Evolutionary conservation across 2,888 invertebrate genomes (phyloP).

Genomic region (Gryllus longicercus): DNA sequence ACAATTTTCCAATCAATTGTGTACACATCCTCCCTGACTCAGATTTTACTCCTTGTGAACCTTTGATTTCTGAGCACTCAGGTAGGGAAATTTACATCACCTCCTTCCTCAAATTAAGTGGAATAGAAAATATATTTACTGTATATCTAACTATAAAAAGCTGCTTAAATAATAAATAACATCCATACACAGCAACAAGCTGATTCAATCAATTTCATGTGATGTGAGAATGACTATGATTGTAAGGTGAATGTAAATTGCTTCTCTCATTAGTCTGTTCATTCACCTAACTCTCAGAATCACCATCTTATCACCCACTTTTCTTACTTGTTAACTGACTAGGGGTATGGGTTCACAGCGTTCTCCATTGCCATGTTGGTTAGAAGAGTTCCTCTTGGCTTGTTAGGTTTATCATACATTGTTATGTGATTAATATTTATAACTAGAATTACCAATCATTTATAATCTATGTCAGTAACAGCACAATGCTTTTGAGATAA

Average conservation of each 20-base stretch:
- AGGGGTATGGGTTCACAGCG: slow-evolving; percentile 17
- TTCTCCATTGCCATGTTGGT: not conserved
- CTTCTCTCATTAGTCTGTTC: not conserved
- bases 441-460: not conserved
- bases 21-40: too few species aligned
- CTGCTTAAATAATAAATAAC: slow-evolving; percentile 17
- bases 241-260: not conserved
- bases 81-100: not conserved
- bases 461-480: slow-evolving; percentile 2
- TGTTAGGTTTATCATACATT: not conserved
- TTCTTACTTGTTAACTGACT: slow-evolving; percentile 9
- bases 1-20: too few species aligned
- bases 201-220: slow-evolving; percentile 1
- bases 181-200: slow-evolving; percentile 2
- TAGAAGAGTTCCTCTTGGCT: slow-evolving; percentile 5
- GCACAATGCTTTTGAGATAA: not conserved
- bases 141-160: slow-evolving; percentile 6
- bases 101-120: not conserved
- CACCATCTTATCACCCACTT: not conserved
- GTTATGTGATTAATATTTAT: slow-evolving; percentile 4
- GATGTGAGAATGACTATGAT: not conserved
- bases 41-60: too few species aligned
- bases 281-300: not conserved
- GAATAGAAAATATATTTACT: slow-evolving; percentile 7
- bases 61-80: too few species aligned